phyloP scores from a whole-genome alignment of 2,797 vertebrate species.

The Triplophysa yarkandensis region DNA sequence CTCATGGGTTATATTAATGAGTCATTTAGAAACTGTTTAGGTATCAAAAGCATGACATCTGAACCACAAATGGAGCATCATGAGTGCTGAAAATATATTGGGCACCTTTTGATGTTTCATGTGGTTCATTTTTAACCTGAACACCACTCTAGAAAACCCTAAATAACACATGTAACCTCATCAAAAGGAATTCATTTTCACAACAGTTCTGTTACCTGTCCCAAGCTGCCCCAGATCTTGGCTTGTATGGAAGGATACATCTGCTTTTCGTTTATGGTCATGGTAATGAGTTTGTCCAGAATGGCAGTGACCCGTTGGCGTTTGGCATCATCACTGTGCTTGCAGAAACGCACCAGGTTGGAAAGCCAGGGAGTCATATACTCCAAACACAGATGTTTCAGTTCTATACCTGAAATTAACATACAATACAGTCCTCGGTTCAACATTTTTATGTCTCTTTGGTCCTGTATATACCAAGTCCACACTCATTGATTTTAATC shows the following conservation, averaged over 20 bases:
- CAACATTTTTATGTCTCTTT: background rate
- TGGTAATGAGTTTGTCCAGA: constrained; percentile 96
- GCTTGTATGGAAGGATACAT: constrained; percentile 99
- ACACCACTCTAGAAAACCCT: background rate
- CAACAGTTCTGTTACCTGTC: constrained; percentile 78
- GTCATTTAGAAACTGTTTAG: background rate
- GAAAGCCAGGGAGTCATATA: constrained; percentile 99
- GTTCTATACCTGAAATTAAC: constrained; percentile 85
- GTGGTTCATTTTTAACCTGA: background rate
- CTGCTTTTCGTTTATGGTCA: constrained; percentile 98
- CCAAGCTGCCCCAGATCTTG: constrained; percentile 98
- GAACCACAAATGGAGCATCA: background rate
- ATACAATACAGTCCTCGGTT: background rate
- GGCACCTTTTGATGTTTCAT: background rate
- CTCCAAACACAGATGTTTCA: constrained; percentile 96
- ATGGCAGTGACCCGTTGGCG: constrained; percentile 94
- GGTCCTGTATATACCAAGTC: background rate
- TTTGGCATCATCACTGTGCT: constrained; percentile 95
- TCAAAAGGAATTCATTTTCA: background rate
- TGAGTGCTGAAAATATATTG: background rate
- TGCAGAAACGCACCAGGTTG: constrained; percentile 95
- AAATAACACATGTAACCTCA: background rate
- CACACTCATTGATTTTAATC: no score
- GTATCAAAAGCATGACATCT: background rate
- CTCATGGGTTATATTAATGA: background rate